Evolutionary conservation across 2,113 vertebrate genomes (phyloP).

Genomic region (Cygnus buccinator): DNA sequence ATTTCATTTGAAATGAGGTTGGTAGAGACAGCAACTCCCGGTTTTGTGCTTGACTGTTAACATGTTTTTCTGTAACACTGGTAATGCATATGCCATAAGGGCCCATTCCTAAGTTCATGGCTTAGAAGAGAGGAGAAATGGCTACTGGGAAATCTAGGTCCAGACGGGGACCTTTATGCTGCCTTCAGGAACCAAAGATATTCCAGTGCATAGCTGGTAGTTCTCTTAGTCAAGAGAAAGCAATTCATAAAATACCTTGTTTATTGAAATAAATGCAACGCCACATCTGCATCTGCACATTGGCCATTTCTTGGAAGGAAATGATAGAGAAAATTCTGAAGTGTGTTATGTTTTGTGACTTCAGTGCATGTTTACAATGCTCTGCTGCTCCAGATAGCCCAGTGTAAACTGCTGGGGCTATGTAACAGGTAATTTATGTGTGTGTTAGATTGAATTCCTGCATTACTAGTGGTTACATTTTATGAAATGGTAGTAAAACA

Average conservation of each 20-base stretch:
- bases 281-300: neutral
- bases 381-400: neutral
- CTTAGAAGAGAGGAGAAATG: neutral
- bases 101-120: neutral
- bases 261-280: neutral
- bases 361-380: neutral
- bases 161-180: neutral
- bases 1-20: neutral
- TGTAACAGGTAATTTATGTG: neutral
- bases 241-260: neutral
- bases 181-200: neutral
- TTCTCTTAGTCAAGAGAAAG: neutral
- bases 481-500: neutral
- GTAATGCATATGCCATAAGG: neutral
- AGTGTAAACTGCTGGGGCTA: neutral
- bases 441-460: neutral
- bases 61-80: neutral
- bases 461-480: neutral
- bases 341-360: neutral
- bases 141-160: neutral
- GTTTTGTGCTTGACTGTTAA: neutral
- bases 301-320: neutral
- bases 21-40: neutral
- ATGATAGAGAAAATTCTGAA: neutral
- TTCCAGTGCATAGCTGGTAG: neutral